A percentile compares a stretch with the other conserved stretches of the same genome.
These are phyloP conservation scores for Polydrusus pterygomalis DNA, from an alignment of 2,888 invertebrate species.

Conservation along the genomic window DNA sequence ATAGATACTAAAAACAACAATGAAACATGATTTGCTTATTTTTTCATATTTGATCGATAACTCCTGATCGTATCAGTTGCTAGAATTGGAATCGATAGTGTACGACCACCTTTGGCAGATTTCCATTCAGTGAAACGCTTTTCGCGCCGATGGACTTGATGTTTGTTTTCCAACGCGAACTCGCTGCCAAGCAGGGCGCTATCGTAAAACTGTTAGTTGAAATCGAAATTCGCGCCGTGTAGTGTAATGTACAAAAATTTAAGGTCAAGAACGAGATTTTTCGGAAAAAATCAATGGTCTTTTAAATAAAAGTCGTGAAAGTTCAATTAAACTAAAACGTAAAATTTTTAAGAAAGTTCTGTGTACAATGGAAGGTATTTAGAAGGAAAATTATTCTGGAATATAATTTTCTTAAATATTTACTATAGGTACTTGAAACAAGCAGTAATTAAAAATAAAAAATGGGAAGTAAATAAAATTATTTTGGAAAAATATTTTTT, in stretches of 20 bases:
- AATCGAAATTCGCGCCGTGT: constrained; percentile 44
- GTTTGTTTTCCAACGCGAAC: constrained; percentile 49
- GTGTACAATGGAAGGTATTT: no score
- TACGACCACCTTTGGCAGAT: constrained; percentile 39
- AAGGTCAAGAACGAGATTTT: neutral
- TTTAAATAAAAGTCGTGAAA: neutral
- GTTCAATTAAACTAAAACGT: neutral
- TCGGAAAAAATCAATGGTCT: neutral
- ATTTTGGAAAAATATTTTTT: no score
- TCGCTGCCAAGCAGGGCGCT: constrained; percentile 36
- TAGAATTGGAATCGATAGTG: constrained; percentile 18
- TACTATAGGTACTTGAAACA: no score
- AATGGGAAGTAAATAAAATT: no score
- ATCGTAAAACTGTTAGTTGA: constrained; percentile 33
- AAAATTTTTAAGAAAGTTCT: no score
- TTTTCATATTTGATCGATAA: constrained; percentile 13
- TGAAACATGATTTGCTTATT: neutral
- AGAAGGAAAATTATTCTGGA: no score
- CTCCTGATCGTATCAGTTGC: neutral
- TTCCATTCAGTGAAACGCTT: constrained; percentile 47
- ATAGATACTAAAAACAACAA: no score
- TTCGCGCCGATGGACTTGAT: constrained; percentile 51
- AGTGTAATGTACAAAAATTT: constrained; percentile 20
- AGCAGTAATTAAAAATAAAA: no score
- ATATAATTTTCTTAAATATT: no score